Evolutionary conservation across 2,888 invertebrate genomes (phyloP).

Genomic region (Lacanobia oleracea): DNA sequence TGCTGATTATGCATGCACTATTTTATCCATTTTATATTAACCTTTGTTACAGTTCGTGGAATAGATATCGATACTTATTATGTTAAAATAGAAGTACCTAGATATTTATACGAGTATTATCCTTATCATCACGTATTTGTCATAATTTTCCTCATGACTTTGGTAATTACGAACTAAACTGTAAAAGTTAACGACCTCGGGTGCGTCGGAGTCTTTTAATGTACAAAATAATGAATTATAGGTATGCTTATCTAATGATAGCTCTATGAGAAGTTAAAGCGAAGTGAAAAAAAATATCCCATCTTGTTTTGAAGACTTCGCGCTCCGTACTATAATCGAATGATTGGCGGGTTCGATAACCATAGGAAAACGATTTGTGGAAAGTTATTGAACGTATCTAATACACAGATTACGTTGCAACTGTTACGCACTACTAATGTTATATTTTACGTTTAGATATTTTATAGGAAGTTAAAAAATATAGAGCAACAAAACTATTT

Average conservation of each 20-base stretch:
- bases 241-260: constrained; percentile 40
- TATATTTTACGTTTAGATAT: constrained; percentile 16
- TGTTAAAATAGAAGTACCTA: constrained; percentile 2
- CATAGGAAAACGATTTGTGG: constrained; percentile 31
- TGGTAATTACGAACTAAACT: constrained; percentile 42
- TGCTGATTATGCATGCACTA: no score
- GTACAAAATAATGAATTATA: constrained; percentile 32
- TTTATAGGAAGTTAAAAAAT: constrained; percentile 24
- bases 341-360: constrained; percentile 49
- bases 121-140: constrained; percentile 21
- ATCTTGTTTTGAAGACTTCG: constrained; percentile 42
- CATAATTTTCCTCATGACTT: constrained; percentile 40
- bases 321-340: constrained; percentile 44
- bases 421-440: constrained; percentile 27
- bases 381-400: constrained; percentile 45
- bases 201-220: constrained; percentile 40
- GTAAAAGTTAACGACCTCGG: constrained; percentile 56
- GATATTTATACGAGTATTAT: constrained; percentile 14
- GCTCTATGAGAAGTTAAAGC: constrained; percentile 11
- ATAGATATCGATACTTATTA: constrained; percentile 3
- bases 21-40: no score
- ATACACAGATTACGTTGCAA: constrained; percentile 34
- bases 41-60: background rate
- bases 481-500: background rate
- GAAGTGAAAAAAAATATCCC: constrained; percentile 16